Evolutionary conservation across 2,797 vertebrate species (phyloP).

Genomic region (Ceyx erithaca): DNA sequence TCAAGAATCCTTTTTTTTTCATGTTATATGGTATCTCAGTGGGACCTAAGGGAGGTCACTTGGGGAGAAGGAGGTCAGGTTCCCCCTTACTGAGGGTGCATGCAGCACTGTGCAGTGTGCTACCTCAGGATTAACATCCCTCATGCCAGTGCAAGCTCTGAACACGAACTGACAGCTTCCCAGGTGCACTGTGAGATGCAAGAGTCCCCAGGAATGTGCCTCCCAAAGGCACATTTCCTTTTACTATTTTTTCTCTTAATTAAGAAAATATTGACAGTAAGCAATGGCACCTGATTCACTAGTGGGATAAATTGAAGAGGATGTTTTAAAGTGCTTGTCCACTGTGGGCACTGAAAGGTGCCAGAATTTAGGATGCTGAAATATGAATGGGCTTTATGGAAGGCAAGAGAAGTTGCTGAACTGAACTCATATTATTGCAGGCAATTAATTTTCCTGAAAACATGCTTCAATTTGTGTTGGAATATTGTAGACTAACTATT

Average conservation of each 20-base stretch:
- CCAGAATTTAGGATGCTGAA: background rate
- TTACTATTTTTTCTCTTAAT: background rate
- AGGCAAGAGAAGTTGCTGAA: background rate
- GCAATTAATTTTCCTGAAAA: background rate
- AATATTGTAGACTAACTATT: no score
- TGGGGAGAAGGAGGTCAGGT: background rate
- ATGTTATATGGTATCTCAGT: background rate
- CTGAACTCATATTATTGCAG: background rate
- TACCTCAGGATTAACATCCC: background rate
- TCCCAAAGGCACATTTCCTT: background rate
- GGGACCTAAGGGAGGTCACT: background rate
- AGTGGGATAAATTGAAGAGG: background rate
- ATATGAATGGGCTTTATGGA: background rate
- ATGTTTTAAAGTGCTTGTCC: background rate
- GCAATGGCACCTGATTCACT: background rate
- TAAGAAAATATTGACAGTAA: background rate
- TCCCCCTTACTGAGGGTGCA: background rate
- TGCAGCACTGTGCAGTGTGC: fast-evolving
- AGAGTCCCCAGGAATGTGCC: background rate
- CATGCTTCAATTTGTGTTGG: background rate
- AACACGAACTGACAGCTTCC: background rate
- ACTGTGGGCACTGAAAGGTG: background rate
- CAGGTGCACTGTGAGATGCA: background rate
- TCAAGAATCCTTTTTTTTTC: background rate
- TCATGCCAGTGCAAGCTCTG: background rate